Base-by-base conservation (phyloP, 1,140 invertebrate species). In the Zaprionus kolodkinae region DNA sequence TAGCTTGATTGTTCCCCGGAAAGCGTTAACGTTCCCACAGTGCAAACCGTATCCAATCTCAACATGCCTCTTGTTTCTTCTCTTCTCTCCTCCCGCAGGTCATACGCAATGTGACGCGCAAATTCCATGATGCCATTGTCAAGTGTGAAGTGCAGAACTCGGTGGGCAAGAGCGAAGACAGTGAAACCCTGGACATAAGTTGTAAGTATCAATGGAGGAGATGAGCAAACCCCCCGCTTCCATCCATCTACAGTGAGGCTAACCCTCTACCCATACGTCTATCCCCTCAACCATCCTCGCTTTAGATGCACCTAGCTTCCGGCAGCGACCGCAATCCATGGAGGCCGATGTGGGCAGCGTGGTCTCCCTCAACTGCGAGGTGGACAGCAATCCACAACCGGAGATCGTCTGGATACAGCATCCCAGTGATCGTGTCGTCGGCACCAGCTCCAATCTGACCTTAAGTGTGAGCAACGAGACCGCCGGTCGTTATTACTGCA, bases 401-500 rank as follows among this genome's bases (percentile, higher is more conserved):
- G 95, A 96, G 79, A 95, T 97, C 72, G 93, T 95, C 13, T 97
- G 96, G 96, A 95, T 95, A 21, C 95, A 96, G 81, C 94, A 96
- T 93, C 94, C 95, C 61, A 94, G 94, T 62, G 94, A 95, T 59
- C 93, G 94, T 80, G 94, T 96, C 17, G 95, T 97, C 6, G 96
- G 96, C 35, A 95, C 94, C 71, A 96, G 95, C 61, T 93, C 96
- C 1, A 97, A 97, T 91, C 94, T 97, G 63, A 97, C 96, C 7
- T 93, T 97, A 25, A 94, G 94, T 3, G 95, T 97, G 45, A 96
- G 95, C 75, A 94, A 95, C 0, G 95, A 96, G 81, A 97, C 96
- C 0, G 95, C 96, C 3, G 98, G 98, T 1, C 94, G 95, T 54
- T 99, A 99, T 90, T 95, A 96, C 70, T 99, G 98, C 93, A 96